Evolutionary conservation across 2,113 vertebrate genomes (phyloP), one percentile per base, ranked within the genome.

Genomic region (Pteropus alecto): DNA sequence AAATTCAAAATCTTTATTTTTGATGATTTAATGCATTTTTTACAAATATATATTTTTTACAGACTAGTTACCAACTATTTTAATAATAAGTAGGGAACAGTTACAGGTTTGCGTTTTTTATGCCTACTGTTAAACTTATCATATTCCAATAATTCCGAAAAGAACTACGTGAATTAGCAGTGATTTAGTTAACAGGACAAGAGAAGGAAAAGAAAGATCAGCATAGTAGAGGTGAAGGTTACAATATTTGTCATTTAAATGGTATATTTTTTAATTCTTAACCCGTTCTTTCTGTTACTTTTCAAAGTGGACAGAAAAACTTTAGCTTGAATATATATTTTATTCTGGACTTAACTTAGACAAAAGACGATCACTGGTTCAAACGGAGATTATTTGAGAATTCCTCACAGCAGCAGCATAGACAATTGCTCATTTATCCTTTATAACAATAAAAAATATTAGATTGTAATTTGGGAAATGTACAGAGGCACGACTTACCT

Each of bases 181-280:
- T 92, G 95, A 58, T 92, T 95, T 96, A n/a, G 61, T 90, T 96
- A 92, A 78, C 93, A 96, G 51, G 21, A 74, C 38, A 71, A 15
- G 48, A 51, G 28, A 54, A 30, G 15, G 18, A 61, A 97, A 90
- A 90, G 90, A 97, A 90, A 90, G 90, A 74, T 12, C 58, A 93
- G 90, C 73, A 90, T 90, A 98, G 90, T 60, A 63, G 93, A 93
- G 73, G 85, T 97, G 93, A 79, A 74, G 8, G 82, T 78, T 87
- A 68, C 35, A 88, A 19, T 74, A 96, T 89, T 90, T 71, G 41
- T 97, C 56, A 92, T 86, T 95, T 92, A 68, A 54, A 70, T 79
- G 67, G 51, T 48, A 35, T 67, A 6, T 58, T 48, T 93, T 92
- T 88, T 89, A 93, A 48, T 97, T 97, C 71, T 90, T 97, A 96